Evolutionary conservation across 1,140 invertebrate genomes (phyloP).

Genomic region (Callitettix versicolor): DNA sequence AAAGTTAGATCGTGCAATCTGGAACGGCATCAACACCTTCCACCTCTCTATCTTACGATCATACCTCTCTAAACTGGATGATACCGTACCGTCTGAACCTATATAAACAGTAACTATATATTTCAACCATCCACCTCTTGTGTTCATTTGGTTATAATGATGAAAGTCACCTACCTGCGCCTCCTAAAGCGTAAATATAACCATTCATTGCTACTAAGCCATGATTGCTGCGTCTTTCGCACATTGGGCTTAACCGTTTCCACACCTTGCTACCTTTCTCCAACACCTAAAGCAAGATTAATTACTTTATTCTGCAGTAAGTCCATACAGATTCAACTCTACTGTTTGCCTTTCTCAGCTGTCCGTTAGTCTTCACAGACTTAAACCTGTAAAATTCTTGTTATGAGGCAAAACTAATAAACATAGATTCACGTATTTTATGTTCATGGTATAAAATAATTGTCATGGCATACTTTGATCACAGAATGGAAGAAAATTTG

Average conservation of each 20-base stretch:
- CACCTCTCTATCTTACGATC: not conserved
- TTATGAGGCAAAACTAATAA: too few species aligned
- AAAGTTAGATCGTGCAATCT: not conserved
- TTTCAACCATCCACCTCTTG: too few species aligned
- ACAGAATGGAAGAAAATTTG: too few species aligned
- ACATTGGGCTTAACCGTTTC: not conserved
- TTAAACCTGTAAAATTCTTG: too few species aligned
- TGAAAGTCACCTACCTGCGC: not conserved
- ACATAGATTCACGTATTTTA: too few species aligned
- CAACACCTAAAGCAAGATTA: not conserved
- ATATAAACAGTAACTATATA: too few species aligned
- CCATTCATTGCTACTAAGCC: not conserved
- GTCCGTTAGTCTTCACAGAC: too few species aligned
- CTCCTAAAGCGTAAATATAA: constrained; percentile 3
- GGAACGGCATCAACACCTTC: not conserved
- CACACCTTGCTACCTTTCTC: constrained; percentile 1
- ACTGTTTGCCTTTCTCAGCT: too few species aligned
- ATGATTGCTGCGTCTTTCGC: constrained; percentile 1
- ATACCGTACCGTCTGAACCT: not conserved
- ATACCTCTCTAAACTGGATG: not conserved
- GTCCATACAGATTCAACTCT: too few species aligned
- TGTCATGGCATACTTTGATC: too few species aligned
- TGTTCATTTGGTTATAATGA: not conserved
- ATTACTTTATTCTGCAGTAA: too few species aligned
- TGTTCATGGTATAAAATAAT: too few species aligned